Percentiles rank a stretch among this genome's conserved stretches.
phyloP scores from a whole-genome alignment of 2,113 vertebrate genomes.

The Martes martes region DNA sequence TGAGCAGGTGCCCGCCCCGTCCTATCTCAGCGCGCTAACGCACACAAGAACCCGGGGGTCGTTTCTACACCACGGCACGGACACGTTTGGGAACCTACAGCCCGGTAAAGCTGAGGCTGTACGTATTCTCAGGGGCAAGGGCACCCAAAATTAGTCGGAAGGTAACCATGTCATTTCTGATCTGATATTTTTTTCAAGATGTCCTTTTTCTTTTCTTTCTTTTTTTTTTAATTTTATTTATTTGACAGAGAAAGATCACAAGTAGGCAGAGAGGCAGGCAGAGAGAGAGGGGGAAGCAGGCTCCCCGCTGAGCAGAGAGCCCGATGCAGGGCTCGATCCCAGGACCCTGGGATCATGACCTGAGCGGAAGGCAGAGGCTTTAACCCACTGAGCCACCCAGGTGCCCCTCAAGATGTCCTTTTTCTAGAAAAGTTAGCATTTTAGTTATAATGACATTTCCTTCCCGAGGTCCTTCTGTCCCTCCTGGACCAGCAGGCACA shows the following conservation, averaged over 20 bases:
- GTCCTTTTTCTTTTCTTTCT: not conserved
- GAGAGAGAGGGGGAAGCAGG: too few relatives aligned
- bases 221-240: too few relatives aligned
- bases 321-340: too few relatives aligned
- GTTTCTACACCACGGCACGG: not conserved
- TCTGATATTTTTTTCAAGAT: not conserved
- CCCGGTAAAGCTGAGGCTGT: accelerated
- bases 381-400: too few relatives aligned
- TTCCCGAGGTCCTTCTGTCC: not conserved
- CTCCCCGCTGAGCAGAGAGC: too few relatives aligned
- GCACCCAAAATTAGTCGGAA: accelerated
- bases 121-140: accelerated
- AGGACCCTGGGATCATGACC: too few relatives aligned
- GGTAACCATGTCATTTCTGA: accelerated
- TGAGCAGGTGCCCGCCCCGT: accelerated
- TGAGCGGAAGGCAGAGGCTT: too few relatives aligned
- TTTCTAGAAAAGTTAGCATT: accelerated
- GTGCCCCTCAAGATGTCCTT: not conserved
- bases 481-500: accelerated
- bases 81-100: not conserved
- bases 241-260: too few relatives aligned
- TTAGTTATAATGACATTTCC: accelerated
- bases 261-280: too few relatives aligned
- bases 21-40: accelerated
- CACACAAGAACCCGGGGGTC: not conserved